Evolutionary conservation across 2,888 invertebrate genomes (phyloP), one percentile per base, ranked within the genome.

Genomic region (Scaptomyza reducta): DNA sequence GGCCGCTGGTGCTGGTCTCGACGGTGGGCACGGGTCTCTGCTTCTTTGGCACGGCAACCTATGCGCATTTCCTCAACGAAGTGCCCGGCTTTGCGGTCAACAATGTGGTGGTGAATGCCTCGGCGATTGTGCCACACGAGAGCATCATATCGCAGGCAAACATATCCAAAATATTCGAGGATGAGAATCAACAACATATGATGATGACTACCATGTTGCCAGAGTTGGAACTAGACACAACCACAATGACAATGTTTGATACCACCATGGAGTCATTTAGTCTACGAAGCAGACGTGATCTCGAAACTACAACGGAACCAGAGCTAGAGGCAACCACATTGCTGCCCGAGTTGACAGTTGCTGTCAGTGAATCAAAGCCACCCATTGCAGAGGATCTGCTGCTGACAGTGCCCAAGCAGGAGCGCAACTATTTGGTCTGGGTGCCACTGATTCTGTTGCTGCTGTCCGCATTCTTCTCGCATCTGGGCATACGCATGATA

Each of bases 361-460:
- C 35, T 35, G 13, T 46, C 49, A 16, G 13, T 6, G 41, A 13
- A 27, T 16, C 63, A 2, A 85, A 81, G 16, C 74, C 79, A 6
- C 70, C 66, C 16, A 78, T 89, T 4, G 62, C 47, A 0, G 79
- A 81, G 53, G 89, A 91, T 2, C 70, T 91, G 22, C 68, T 91
- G 33, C 58, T 92, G 44, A 79, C 88, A 3, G 87, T 92, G 46
- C 91, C 92, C 9, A 85, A 91, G 25, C 90, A 92, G 69, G 88
- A 93, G 91, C 89, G 74, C n/a, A 93, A 93, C 71, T 90, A 93
- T 0, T 91, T 93, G 49, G 92, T 93, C 0, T 96, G 96, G 96
- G 90, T 96, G 3, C 96, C 96, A 0, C 93, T 94, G 18, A 93
- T 93, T 0, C 92, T 95, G 0, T 90, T 96, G 18, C 93, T 96